phyloP scores from a whole-genome alignment of 2,888 invertebrate genomes.

The Lymantria monacha region DNA sequence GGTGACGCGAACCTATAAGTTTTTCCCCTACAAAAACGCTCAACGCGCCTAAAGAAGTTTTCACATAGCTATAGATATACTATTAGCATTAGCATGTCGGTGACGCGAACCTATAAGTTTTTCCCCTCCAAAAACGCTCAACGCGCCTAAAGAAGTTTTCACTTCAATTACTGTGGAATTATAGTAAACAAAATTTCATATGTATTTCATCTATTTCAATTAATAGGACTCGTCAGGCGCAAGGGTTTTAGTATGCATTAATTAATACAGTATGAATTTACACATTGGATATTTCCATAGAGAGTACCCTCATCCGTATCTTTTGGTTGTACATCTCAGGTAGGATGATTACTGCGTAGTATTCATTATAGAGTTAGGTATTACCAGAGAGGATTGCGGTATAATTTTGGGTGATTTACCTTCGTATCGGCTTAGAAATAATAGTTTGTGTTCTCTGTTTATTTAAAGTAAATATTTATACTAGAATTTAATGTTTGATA shows the following conservation, averaged over 20 bases:
- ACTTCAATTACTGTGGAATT: background rate
- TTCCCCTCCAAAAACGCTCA: too few relatives aligned
- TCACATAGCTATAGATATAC: too few relatives aligned
- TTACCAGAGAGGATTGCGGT: background rate
- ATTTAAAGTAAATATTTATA: too few relatives aligned
- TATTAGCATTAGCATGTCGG: too few relatives aligned
- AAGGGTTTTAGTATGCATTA: conserved; percentile 32
- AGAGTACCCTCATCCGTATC: conserved; percentile 19
- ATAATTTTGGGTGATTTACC: background rate
- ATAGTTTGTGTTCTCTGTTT: background rate
- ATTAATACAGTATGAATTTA: conserved; percentile 35
- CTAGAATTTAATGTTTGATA: too few relatives aligned
- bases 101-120: too few relatives aligned
- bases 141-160: too few relatives aligned
- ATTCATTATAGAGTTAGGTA: conserved; percentile 4
- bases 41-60: too few relatives aligned
- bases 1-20: too few relatives aligned
- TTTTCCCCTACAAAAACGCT: too few relatives aligned
- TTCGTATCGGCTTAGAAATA: background rate
- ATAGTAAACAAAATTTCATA: background rate
- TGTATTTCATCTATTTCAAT: conserved; percentile 35
- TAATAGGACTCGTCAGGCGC: conserved; percentile 30
- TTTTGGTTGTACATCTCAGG: conserved; percentile 4
- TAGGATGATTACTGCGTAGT: conserved; percentile 9
- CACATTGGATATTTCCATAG: conserved; percentile 34